phyloP scores from a whole-genome alignment of 2,797 vertebrate species.

The Rousettus madagascariensis region DNA sequence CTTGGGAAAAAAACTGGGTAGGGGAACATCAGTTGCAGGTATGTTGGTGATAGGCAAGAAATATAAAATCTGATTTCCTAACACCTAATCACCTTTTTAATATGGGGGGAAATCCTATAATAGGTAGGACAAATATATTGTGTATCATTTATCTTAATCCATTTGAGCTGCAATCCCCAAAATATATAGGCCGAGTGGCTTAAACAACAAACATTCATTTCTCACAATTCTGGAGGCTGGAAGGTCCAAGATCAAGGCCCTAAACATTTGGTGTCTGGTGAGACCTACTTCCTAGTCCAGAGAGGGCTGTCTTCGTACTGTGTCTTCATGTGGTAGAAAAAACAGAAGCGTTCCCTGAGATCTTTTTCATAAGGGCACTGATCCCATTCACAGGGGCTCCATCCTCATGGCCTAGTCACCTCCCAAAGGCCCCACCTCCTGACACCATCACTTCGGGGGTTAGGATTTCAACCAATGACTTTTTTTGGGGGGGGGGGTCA shows the following conservation, averaged over 20 bases:
- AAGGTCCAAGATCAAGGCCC: neutral
- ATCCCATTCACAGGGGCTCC: neutral
- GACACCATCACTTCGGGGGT: neutral
- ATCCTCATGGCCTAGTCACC: neutral
- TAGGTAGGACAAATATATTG: neutral
- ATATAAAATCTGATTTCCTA: neutral
- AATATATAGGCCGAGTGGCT: neutral
- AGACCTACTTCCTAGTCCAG: neutral
- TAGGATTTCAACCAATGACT: neutral
- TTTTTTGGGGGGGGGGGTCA: too few species aligned
- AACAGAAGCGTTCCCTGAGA: neutral
- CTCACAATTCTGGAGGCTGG: neutral
- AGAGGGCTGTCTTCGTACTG: neutral
- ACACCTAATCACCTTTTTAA: neutral
- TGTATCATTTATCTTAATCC: neutral
- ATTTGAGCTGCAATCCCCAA: neutral
- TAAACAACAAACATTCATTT: neutral
- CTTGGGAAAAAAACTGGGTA: too few species aligned
- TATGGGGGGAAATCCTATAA: neutral
- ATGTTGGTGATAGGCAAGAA: neutral
- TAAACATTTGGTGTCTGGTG: neutral
- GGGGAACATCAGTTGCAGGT: neutral
- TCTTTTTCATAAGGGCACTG: neutral
- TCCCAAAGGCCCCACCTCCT: neutral
- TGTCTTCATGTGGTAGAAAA: neutral